These are phyloP conservation scores for Cladopsammia gracilis DNA, from an alignment of 64 coral and sea anemone species.

Conservation along the genomic window DNA sequence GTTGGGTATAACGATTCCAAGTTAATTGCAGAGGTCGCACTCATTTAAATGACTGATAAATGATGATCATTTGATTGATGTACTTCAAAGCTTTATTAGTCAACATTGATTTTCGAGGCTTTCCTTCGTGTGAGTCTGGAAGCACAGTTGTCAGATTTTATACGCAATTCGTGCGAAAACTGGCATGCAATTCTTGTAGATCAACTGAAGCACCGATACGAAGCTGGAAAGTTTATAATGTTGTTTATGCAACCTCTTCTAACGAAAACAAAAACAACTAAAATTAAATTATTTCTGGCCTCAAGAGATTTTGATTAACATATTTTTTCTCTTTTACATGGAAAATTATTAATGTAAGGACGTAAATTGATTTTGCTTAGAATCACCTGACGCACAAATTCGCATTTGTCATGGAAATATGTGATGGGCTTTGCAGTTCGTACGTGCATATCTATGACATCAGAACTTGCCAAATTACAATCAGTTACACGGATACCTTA, in stretches of 20 bases:
- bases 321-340: neutral
- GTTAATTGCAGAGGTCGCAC: neutral
- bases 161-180: no score
- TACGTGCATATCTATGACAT: neutral
- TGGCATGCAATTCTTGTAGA: no score
- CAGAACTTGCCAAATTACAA: neutral
- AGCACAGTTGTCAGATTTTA: no score
- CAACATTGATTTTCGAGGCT: no score
- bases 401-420: neutral
- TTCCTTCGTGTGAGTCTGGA: no score
- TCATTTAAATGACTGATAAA: neutral
- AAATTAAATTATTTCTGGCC: conserved; percentile 12
- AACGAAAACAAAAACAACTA: neutral
- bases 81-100: no score
- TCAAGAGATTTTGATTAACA: conserved; percentile 34
- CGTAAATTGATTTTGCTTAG: neutral
- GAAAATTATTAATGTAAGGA: neutral
- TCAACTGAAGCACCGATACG: no score
- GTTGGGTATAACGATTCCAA: neutral
- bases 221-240: no score
- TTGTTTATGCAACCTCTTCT: no score
- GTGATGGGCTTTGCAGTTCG: neutral
- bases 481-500: neutral
- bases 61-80: neutral
- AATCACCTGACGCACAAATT: neutral